phyloP scores from a whole-genome alignment of 2,888 invertebrate species.

The Zygaena filipendulae region DNA sequence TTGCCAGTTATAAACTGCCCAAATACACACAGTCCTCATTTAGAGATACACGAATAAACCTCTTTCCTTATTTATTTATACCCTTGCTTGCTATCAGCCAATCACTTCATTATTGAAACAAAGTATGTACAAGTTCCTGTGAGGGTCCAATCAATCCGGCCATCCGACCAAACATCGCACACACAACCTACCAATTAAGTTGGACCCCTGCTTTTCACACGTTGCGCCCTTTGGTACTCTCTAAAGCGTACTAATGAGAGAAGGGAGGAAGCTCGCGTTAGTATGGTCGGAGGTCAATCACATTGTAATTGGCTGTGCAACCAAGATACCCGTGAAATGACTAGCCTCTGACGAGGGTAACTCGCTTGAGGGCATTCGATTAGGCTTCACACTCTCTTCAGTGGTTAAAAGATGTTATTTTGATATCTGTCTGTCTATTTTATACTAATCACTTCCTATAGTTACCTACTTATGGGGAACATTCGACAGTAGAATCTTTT shows the following conservation, averaged over 20 bases:
- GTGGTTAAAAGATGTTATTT: too few relatives aligned
- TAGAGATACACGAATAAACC: too few relatives aligned
- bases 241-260: slow-evolving; percentile 6
- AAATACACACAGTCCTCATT: too few relatives aligned
- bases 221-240: slow-evolving; percentile 11
- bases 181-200: slow-evolving; percentile 23
- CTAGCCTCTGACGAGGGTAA: slow-evolving; percentile 55
- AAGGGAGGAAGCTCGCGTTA: slow-evolving; percentile 20
- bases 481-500: too few relatives aligned
- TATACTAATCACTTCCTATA: too few relatives aligned
- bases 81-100: too few relatives aligned
- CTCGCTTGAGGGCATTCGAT: slow-evolving; percentile 38
- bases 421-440: too few relatives aligned
- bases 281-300: slow-evolving; percentile 44
- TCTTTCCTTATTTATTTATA: too few relatives aligned
- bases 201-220: slow-evolving; percentile 23
- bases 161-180: slow-evolving; percentile 50
- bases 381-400: slow-evolving; percentile 36
- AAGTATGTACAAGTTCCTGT: slow-evolving; percentile 29
- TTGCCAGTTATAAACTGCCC: too few relatives aligned
- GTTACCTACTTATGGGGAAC: too few relatives aligned
- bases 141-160: slow-evolving; percentile 47
- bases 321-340: slow-evolving; percentile 63
- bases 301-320: slow-evolving; percentile 56
- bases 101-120: slow-evolving; percentile 51